Conservation (phyloP, 2,888 invertebrate species). For the Phyto melanocephala region DNA sequence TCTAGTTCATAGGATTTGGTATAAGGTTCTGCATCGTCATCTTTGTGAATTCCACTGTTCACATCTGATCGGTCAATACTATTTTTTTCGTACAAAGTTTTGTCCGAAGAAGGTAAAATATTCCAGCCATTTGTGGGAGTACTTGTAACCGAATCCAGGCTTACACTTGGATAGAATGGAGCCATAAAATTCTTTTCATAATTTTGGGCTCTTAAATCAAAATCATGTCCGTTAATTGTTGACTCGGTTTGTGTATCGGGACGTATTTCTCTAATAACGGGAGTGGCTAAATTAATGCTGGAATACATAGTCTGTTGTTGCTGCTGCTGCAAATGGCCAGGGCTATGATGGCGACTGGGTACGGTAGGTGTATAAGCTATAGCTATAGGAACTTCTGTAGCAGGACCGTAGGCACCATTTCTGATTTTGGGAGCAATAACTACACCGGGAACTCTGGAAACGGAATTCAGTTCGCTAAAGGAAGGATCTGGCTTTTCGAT, state of each 20-base stretch:
- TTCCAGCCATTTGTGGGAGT: slow-evolving; percentile 82
- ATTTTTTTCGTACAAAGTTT: slow-evolving; percentile 73
- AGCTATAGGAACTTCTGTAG: slow-evolving; percentile 82
- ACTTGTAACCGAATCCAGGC: slow-evolving; percentile 80
- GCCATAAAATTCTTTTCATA: slow-evolving; percentile 82
- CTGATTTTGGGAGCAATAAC: slow-evolving; percentile 79
- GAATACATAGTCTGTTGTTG: slow-evolving; percentile 75
- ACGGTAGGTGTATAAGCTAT: slow-evolving; percentile 84
- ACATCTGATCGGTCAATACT: slow-evolving; percentile 77
- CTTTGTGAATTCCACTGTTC: slow-evolving; percentile 36
- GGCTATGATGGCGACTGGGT: slow-evolving; percentile 68
- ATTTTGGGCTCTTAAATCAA: slow-evolving; percentile 77
- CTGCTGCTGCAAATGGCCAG: slow-evolving; percentile 63
- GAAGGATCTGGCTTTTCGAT: slow-evolving; percentile 82
- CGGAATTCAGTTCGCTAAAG: slow-evolving; percentile 70
- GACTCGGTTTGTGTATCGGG: slow-evolving; percentile 75
- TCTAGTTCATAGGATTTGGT: slow-evolving; percentile 82
- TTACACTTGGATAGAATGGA: slow-evolving; percentile 84
- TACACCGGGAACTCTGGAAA: slow-evolving; percentile 74
- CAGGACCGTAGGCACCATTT: slow-evolving; percentile 76
- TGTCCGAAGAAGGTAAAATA: slow-evolving; percentile 78
- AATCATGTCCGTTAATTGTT: slow-evolving; percentile 72
- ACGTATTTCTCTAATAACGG: slow-evolving; percentile 80
- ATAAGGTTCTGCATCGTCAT: slow-evolving; percentile 71
- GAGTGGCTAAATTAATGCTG: slow-evolving; percentile 79